Base-by-base conservation (phyloP, 2,888 invertebrate species). In the Apodemia mormo region DNA sequence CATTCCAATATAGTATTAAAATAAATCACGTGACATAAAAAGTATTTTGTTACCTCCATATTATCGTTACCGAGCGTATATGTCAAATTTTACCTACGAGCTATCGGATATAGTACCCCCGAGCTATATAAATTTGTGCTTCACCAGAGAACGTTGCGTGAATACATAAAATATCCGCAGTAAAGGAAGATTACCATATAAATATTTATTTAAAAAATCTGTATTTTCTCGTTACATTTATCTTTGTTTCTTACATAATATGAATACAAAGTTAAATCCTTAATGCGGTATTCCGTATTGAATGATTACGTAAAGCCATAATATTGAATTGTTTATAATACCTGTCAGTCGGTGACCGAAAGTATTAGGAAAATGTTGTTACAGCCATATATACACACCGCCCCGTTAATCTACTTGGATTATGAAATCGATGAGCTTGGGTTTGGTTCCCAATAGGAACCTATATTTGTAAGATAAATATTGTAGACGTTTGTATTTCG, bases 31-130 rank as follows among this genome's bases (percentile, higher is more conserved):
- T 22, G 12, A 8, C 22, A 54, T 54, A 54, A 22, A 22, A 22
- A n/a, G 22, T 54, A 22, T n/a, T 56, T 9, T 29, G 56, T 22
- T 22, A 61, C 30, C 29, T 33, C 30, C 58, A 61, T 61, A 61
- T 61, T 61, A 61, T 30, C 58, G 58, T 61, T 61, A 68, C 68
- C 66, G 56, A 58, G 70, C 66, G 65, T 49, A 71, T 66, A 58
- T 61, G 67, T 65, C 68, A 68, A 71, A 68, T 69, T 64, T 71
- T 74, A 76, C 73, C 71, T 71, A 70, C 70, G 69, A 70, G 67
- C n/a, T 64, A 33, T 64, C 61, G 14, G 61, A 64, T 64, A 64
- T 14, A 37, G 33, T 37, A 33, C 61, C 64, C 64, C 8, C 64
- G 64, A 37, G 64, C 64, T 64, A 37, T 37, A 64, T 64, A 64